These are phyloP conservation scores for Arrhopalites spinosus DNA, from an alignment of 2,888 invertebrate species.

Conservation along the genomic window DNA sequence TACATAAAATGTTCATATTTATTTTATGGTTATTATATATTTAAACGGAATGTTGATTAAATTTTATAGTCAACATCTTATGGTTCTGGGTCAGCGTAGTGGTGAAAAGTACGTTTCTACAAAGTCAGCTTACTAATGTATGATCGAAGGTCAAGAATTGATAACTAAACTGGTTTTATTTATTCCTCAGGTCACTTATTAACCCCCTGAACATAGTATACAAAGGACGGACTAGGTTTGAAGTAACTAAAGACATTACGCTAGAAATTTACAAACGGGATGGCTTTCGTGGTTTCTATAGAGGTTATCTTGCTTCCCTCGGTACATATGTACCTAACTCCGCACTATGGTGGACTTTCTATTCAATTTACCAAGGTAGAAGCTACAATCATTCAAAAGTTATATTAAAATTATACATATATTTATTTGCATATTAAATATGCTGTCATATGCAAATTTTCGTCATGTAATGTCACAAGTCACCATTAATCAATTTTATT, in stretches of 20 bases:
- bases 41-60: too few relatives aligned
- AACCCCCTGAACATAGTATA: slow-evolving; percentile 73
- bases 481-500: not conserved
- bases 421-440: too few relatives aligned
- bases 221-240: slow-evolving; percentile 65
- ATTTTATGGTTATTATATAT: too few relatives aligned
- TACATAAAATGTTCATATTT: too few relatives aligned
- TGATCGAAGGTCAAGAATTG: not conserved
- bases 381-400: not conserved
- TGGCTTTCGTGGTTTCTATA: slow-evolving; percentile 86
- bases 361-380: slow-evolving; percentile 89
- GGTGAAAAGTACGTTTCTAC: too few relatives aligned
- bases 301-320: slow-evolving; percentile 84
- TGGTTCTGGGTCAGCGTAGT: slow-evolving; percentile 78
- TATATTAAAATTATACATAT: too few relatives aligned
- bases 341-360: slow-evolving; percentile 97
- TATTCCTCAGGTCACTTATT: slow-evolving; percentile 60
- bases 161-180: not conserved
- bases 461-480: too few relatives aligned
- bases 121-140: slow-evolving; percentile 24
- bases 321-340: slow-evolving; percentile 94
- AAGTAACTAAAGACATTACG: slow-evolving; percentile 75
- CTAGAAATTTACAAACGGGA: slow-evolving; percentile 77
- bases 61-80: slow-evolving; percentile 96
- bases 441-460: too few relatives aligned